Base-by-base conservation (phyloP, 2,888 invertebrate species). In the Leptinotarsa peninsularis region DNA sequence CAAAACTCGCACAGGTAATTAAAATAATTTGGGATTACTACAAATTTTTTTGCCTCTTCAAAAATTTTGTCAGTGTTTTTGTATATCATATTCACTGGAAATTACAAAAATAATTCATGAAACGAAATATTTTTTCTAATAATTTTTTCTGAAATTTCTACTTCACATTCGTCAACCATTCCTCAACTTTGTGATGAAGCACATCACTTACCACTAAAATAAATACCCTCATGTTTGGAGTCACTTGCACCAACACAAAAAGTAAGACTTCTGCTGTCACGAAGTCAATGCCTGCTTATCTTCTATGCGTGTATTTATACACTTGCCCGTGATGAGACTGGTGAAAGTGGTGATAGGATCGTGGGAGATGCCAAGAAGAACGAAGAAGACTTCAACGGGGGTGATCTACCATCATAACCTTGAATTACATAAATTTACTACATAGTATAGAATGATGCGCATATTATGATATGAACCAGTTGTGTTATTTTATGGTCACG, bases 141-240 rank as follows among this genome's bases (percentile, higher is more conserved):
- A 10, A 43, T 43, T 10, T 43, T 43, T 43, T 7, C 10, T 43
- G 10, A 10, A 43, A 43, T 10, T 43, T 43, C 2, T 43, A 43
- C 3, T 18, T 4, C 1, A 7, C 7, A 58, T 21, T 13, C 58
- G 10, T 14, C 2, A 3, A 58, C 13, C 21, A 14, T 58, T 4
- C 4, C 23, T 14, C 27, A 15, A 23, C 10, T 58, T 18, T 4
- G 14, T 58, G 58, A 63, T 66, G 56, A 49, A 43, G 43, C 71
- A 73, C 71, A 52, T 49, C 77, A 78, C 82, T 83, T 82, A 83
- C 83, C 83, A 83, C 82, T 79, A 79, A 72, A 72, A 74, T 70
- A 63, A 81, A 72, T 68, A 74, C 74, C 68, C 81, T 77, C 83
- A 83, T 83, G 66, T 78, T 81, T 73, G 54, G 21, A 56, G 66